Conservation (phyloP, 2,113 vertebrate genomes). For the Cheilinus undulatus region DNA sequence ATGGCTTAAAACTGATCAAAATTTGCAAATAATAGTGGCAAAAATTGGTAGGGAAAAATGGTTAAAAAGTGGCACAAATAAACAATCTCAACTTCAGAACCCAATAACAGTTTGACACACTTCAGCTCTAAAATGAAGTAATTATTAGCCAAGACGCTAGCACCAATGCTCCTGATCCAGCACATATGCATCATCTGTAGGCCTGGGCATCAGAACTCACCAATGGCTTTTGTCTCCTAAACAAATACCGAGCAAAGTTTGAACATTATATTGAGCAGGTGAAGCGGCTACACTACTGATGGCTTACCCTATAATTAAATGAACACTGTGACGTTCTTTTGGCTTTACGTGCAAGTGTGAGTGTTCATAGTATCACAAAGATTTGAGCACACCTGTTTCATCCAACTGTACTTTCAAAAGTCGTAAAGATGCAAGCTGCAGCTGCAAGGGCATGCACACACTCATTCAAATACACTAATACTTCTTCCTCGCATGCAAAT, state of each 20-base stretch:
- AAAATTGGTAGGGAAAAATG: too few relatives aligned
- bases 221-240: neutral
- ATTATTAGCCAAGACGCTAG: too few relatives aligned
- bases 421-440: slow-evolving; percentile 24
- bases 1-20: too few relatives aligned
- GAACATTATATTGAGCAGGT: neutral
- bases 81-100: too few relatives aligned
- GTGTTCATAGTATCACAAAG: slow-evolving; percentile 1
- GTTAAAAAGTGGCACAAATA: too few relatives aligned
- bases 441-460: slow-evolving; percentile 12
- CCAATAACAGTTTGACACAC: too few relatives aligned
- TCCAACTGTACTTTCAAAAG: slow-evolving; percentile 20
- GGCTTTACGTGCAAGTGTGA: slow-evolving; percentile 2
- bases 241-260: neutral
- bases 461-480: neutral
- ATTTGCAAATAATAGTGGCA: too few relatives aligned
- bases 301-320: neutral
- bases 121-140: too few relatives aligned
- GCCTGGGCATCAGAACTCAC: too few relatives aligned
- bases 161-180: too few relatives aligned
- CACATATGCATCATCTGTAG: too few relatives aligned
- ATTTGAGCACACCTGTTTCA: slow-evolving; percentile 44
- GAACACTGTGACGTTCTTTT: neutral
- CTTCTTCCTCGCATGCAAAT: neutral
- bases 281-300: neutral